phyloP scores from a whole-genome alignment of 2,797 vertebrate species.

The Sebastes trivittatus region DNA sequence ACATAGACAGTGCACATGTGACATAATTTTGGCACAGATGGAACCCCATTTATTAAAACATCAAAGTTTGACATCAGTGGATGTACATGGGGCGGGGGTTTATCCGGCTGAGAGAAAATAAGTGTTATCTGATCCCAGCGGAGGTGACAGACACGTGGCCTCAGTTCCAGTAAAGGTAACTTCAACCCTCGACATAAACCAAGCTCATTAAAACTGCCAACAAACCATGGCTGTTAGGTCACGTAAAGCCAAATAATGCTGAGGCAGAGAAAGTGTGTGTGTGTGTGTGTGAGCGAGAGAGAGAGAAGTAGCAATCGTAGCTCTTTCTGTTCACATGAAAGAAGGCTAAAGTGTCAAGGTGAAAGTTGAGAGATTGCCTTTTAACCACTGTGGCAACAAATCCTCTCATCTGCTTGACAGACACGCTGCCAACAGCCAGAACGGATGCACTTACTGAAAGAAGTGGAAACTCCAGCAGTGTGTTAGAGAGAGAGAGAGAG shows the following conservation, averaged over 20 bases:
- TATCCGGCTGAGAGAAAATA: conserved; percentile 27
- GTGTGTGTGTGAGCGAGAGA: neutral
- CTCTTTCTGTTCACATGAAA: conserved; percentile 51
- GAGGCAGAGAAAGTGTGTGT: conserved; percentile 55
- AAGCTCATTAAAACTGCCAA: conserved; percentile 84
- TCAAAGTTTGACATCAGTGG: conserved; percentile 18
- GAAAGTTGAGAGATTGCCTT: conserved; percentile 74
- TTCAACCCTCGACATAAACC: conserved; percentile 49
- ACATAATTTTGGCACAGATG: too few species aligned
- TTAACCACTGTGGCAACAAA: conserved; percentile 69
- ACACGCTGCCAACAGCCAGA: conserved; percentile 31
- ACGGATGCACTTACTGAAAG: conserved; percentile 28
- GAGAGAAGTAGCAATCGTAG: conserved; percentile 44
- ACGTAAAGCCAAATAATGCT: conserved; percentile 72
- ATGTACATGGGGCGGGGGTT: neutral
- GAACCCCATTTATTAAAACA: conserved; percentile 3
- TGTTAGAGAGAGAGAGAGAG: neutral
- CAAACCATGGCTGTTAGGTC: conserved; percentile 79
- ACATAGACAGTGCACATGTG: neutral
- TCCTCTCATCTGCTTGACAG: conserved; percentile 68
- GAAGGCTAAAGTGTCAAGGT: conserved; percentile 48
- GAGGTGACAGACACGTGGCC: conserved; percentile 69
- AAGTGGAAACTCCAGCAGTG: conserved; percentile 8
- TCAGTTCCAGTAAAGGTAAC: conserved; percentile 69
- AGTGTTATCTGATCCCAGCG: conserved; percentile 66